These are phyloP conservation scores for Hozukius guyotensis DNA, from an alignment of 2,797 vertebrate genomes.

Conservation along the genomic window DNA sequence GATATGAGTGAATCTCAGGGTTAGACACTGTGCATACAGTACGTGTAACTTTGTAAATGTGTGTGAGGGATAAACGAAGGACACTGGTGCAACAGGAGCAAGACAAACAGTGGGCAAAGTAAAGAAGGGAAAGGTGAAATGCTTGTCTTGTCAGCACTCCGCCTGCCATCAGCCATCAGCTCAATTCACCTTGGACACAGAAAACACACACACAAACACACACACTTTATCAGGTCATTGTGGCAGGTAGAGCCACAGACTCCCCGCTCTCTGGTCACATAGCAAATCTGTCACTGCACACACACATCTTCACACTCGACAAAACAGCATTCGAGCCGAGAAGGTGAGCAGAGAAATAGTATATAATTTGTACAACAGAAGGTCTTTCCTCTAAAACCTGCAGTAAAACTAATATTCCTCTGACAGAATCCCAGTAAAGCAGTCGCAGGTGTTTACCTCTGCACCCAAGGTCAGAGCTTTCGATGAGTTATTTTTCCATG, in stretches of 20 bases:
- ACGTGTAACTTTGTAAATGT: background rate
- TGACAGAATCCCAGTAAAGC: background rate
- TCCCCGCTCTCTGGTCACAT: conserved; percentile 6
- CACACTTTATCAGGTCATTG: conserved; percentile 13
- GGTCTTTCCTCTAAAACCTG: background rate
- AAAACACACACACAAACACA: conserved; percentile 23
- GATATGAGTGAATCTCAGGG: background rate
- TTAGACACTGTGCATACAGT: background rate
- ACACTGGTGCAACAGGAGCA: conserved; percentile 23
- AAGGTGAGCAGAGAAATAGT: background rate
- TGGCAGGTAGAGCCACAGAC: background rate
- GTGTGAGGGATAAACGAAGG: background rate
- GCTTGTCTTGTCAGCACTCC: conserved; percentile 61
- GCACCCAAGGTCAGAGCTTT: conserved; percentile 52
- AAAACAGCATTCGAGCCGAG: background rate
- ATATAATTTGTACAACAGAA: background rate
- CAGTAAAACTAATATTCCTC: background rate
- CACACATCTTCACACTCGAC: background rate
- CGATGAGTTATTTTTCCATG: conserved; percentile 39
- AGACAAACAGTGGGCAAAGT: conserved; percentile 28
- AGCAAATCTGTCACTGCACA: conserved; percentile 11
- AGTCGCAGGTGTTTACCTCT: conserved; percentile 27
- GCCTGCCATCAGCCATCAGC: conserved; percentile 58
- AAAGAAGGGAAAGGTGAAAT: conserved; percentile 49
- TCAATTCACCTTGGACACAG: conserved; percentile 50